Base-by-base conservation (phyloP, 2,113 vertebrate species). In the Oncorhynchus mykiss region DNA sequence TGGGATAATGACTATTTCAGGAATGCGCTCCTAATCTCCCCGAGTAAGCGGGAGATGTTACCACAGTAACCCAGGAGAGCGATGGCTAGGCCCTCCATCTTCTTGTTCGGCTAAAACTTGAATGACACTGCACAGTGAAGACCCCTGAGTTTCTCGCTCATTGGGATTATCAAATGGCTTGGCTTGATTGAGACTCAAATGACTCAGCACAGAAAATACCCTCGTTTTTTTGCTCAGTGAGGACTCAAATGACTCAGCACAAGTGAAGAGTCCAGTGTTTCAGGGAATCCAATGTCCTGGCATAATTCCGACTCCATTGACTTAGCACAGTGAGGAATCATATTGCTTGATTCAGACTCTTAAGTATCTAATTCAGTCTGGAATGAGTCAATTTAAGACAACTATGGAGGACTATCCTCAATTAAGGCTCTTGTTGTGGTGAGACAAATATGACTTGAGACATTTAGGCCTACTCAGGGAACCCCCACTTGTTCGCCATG, bases 11-110 rank as follows among this genome's bases (percentile, higher is more conserved):
- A 73, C 49, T 79, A 79, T 82, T 82, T 67, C 67, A 71, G 81
- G 77, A 82, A 79, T 76, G 66, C 25, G 27, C 22, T 62, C 67
- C 76, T 45, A 76, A 73, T 79, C 81, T 77, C 64, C 59, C 34
- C 57, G 34, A 45, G 74, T 65, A 79, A 73, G 70, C 64, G 57
- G 62, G 49, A 59, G 65, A 72, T 69, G 76, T 82, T 82, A 71
- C 73, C 77, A 60, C 78, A 70, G 76, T 31, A 73, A 79, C 67
- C 12, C 57, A n/a, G 25, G 49, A 75, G 39, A 25, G 31, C 22
- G 5, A n/a, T 59, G 22, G 13, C 57, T 11, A n/a, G 51, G 13
- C 57, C 13, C 59, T 62, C 59, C 59, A 11, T 62, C n/a, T n/a
- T 62, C 1, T 48, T 31, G 8, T 34, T 62, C 0, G 31, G 39